Conservation (phyloP, 1,140 invertebrate species). For the Drosophila saltans region DNA sequence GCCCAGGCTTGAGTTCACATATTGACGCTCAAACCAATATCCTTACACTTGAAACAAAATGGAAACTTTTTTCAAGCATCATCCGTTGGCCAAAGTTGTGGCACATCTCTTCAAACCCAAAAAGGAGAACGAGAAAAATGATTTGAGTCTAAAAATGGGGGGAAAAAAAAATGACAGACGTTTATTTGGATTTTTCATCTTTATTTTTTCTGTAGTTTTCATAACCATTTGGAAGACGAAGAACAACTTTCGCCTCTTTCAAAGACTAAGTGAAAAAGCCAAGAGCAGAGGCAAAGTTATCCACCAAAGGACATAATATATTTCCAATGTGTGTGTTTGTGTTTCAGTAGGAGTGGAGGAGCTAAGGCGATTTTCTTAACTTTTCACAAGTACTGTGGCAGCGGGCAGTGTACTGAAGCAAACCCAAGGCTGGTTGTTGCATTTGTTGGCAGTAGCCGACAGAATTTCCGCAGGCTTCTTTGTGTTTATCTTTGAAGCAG, state of each 20-base stretch:
- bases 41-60: conserved; percentile 30
- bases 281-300: conserved; percentile 60
- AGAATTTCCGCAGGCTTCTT: conserved; percentile 48
- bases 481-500: conserved; percentile 43
- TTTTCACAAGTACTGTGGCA: conserved; percentile 42
- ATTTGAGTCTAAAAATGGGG: conserved; percentile 50
- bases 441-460: conserved; percentile 57
- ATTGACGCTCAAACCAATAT: conserved; percentile 28
- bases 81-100: conserved; percentile 57
- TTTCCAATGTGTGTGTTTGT: conserved; percentile 43
- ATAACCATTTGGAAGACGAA: conserved; percentile 36
- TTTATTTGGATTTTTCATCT: conserved; percentile 56
- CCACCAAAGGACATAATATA: conserved; percentile 65
- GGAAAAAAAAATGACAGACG: conserved; percentile 40
- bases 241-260: conserved; percentile 17
- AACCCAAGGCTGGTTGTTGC: conserved; percentile 22
- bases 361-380: conserved; percentile 68
- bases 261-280: conserved; percentile 40
- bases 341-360: conserved; percentile 7
- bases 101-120: conserved; percentile 48
- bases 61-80: conserved; percentile 48
- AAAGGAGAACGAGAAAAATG: conserved; percentile 48
- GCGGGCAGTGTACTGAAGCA: conserved; percentile 67
- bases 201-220: conserved; percentile 16
- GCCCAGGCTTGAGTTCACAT: background rate